Evolutionary conservation across 2,113 vertebrate species (phyloP).

Genomic region (Semicossyphus pulcher): DNA sequence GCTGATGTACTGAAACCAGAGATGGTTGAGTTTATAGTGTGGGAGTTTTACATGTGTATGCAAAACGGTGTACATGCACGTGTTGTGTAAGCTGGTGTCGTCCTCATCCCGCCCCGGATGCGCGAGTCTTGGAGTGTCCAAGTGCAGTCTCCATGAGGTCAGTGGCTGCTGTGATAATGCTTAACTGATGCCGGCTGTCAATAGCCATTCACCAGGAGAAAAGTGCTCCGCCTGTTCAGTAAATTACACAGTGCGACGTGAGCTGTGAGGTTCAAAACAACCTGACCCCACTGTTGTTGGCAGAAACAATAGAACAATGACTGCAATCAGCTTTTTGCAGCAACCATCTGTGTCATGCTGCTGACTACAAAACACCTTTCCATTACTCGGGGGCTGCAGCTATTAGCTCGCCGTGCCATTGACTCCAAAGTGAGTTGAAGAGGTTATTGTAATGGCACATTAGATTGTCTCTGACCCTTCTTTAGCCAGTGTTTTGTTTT

Average conservation of each 20-base stretch:
- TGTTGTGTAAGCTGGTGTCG: background rate
- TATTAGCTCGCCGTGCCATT: constrained; percentile 76
- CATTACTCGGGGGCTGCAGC: constrained; percentile 67
- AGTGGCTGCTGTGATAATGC: constrained; percentile 74
- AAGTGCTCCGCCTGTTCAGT: constrained; percentile 78
- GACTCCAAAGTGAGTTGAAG: constrained; percentile 71
- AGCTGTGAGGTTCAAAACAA: constrained; percentile 74
- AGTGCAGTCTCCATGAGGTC: constrained; percentile 62
- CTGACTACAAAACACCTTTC: constrained; percentile 75
- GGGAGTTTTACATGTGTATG: background rate
- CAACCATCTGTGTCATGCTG: constrained; percentile 71
- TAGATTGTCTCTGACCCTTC: constrained; percentile 62
- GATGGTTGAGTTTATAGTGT: background rate
- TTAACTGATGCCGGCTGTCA: constrained; percentile 78
- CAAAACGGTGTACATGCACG: background rate
- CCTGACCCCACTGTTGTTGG: constrained; percentile 77
- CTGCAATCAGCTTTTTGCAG: constrained; percentile 78
- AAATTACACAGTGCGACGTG: constrained; percentile 79
- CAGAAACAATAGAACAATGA: constrained; percentile 82
- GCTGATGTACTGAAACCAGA: background rate
- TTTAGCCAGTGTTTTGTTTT: constrained; percentile 56
- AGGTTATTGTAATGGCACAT: constrained; percentile 75
- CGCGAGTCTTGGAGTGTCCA: constrained; percentile 47
- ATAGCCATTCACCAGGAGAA: constrained; percentile 79
- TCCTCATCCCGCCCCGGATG: constrained; percentile 15